Evolutionary conservation across 2,797 vertebrate genomes (phyloP).

Genomic region (Lacerta viridis): DNA sequence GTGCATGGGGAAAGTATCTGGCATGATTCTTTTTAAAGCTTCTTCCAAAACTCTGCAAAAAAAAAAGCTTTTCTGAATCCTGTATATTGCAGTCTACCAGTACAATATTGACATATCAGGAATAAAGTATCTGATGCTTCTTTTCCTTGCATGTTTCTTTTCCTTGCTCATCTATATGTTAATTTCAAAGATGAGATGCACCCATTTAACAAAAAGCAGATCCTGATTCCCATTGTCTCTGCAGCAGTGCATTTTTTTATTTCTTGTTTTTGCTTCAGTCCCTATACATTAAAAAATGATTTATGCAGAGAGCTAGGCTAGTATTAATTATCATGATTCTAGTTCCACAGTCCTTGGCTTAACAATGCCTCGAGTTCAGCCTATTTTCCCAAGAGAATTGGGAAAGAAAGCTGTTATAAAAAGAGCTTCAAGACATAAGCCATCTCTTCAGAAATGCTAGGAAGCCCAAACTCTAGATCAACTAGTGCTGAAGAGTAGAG

Average conservation of each 20-base stretch:
- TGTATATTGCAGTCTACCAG: neutral
- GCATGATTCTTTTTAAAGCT: constrained; percentile 3
- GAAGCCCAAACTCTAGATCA: neutral
- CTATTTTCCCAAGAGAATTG: constrained; percentile 1
- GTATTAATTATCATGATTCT: constrained; percentile 10
- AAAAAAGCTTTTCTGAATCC: constrained; percentile 15
- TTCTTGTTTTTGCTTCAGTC: neutral
- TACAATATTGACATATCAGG: constrained; percentile 26
- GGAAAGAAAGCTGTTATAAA: constrained; percentile 11
- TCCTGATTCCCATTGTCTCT: constrained; percentile 11
- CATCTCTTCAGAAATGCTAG: neutral
- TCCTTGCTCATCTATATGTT: constrained; percentile 5
- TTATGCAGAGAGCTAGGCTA: neutral
- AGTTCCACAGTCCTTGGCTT: constrained; percentile 12
- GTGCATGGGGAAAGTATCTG: neutral
- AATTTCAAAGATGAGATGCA: neutral
- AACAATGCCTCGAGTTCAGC: neutral
- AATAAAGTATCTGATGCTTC: neutral
- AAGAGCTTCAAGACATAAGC: neutral
- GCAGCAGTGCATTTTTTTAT: neutral
- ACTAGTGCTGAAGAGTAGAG: neutral
- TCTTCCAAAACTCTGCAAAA: neutral
- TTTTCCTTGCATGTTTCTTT: constrained; percentile 14
- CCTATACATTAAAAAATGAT: constrained; percentile 1
- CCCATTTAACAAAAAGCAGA: constrained; percentile 1